Conservation (phyloP, 2,113 vertebrate species). For the Erythrocercus mccallii region DNA sequence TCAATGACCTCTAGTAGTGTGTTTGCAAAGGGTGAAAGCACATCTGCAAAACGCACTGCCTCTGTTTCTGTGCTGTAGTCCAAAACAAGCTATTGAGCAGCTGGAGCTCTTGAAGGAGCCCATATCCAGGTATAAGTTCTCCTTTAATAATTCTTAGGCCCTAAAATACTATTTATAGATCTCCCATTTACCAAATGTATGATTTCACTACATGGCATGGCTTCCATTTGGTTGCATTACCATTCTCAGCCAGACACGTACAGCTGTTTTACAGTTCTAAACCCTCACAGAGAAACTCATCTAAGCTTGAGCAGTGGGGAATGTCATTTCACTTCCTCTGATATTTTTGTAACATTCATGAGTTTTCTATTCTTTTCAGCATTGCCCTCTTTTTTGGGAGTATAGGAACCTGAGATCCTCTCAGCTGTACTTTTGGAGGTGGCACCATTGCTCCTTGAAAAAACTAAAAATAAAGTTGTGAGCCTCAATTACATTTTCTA, state of each 20-base stretch:
- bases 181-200: neutral
- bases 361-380: neutral
- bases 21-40: neutral
- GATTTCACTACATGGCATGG: neutral
- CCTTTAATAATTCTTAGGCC: neutral
- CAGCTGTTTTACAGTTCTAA: neutral
- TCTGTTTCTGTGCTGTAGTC: neutral
- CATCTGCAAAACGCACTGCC: neutral
- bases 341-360: neutral
- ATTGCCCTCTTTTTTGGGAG: neutral
- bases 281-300: neutral
- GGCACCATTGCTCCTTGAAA: neutral
- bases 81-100: constrained; percentile 5
- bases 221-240: neutral
- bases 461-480: neutral
- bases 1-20: neutral
- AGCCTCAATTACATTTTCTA: neutral
- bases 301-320: neutral
- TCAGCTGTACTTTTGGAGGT: neutral
- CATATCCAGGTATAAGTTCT: neutral
- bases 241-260: neutral
- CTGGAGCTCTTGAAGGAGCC: neutral
- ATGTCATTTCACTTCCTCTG: neutral
- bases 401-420: neutral
- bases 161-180: neutral